Base-by-base conservation (phyloP, 1,140 invertebrate genomes). In the Parasteatoda tepidariorum region DNA sequence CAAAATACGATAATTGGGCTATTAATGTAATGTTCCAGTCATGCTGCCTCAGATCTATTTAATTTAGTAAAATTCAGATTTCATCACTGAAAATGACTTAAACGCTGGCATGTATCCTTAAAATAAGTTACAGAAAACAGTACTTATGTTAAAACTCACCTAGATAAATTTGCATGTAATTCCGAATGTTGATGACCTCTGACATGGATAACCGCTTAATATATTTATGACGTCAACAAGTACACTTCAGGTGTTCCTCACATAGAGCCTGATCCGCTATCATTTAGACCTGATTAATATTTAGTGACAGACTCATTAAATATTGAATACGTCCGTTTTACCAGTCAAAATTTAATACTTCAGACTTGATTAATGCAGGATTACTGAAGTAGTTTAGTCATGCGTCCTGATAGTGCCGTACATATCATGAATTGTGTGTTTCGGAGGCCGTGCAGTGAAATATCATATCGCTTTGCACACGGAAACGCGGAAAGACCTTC, bases 271-370 rank as follows among this genome's bases (percentile, higher is more conserved):
- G 76, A 79, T 79, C 76, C 76, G 59, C 62, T 64, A 68, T 67
- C 48, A 79, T 79, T 79, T 79, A 68, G 76, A 79, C 61, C 64
- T 79, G 76, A 79, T 79, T 79, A 79, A 79, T 79, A 79, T 79
- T 79, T 67, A 79, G 76, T 79, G 76, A 67, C 76, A 68, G 76
- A 68, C 62, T 67, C 76, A 79, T 79, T 79, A 79, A 79, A 79
- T 79, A 79, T 79, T 79, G 76, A 79, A 79, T 79, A 68, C 64
- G 76, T 79, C 76, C 62, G 76, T 79, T 79, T 79, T 67, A 34
- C 76, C 62, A 55, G 76, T 57, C 48, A 79, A 79, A 68, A 62
- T 79, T 67, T 79, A 79, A 67, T 68, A 79, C 64, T 68, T 33
- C 76, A 57, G 38, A 68, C 76, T 79, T 79, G 76, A 79, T 79